Evolutionary conservation across 1,140 invertebrate species (phyloP).

Genomic region (Trichomalopsis sarcophagae): DNA sequence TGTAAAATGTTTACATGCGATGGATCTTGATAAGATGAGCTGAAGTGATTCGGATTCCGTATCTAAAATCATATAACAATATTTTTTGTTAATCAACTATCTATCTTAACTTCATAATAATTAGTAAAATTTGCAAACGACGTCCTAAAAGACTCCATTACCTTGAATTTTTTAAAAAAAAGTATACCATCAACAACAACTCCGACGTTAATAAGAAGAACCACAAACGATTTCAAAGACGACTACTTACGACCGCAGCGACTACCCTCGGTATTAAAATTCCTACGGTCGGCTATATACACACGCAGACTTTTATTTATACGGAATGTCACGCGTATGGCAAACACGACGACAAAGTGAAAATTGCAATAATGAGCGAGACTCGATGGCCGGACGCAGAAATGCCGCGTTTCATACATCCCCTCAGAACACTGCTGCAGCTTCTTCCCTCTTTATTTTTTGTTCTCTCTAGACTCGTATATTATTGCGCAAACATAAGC

Average conservation of each 20-base stretch:
- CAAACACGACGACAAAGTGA: constrained; percentile 19
- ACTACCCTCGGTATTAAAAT: constrained; percentile 15
- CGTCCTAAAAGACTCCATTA: too few species aligned
- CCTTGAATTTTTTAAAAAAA: too few species aligned
- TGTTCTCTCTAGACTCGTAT: neutral
- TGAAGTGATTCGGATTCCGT: too few species aligned
- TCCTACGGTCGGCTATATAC: neutral
- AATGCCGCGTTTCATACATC: constrained; percentile 3
- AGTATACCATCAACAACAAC: too few species aligned
- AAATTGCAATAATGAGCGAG: constrained; percentile 40
- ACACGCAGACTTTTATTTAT: neutral
- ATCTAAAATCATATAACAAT: too few species aligned
- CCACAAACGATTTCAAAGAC: neutral
- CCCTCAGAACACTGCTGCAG: neutral
- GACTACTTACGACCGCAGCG: neutral
- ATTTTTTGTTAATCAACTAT: too few species aligned
- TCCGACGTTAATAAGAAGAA: neutral
- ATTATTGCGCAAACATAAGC: neutral
- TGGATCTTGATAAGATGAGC: too few species aligned
- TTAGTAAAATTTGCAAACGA: too few species aligned
- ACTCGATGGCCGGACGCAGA: neutral
- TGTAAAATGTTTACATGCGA: too few species aligned
- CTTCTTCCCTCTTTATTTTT: neutral
- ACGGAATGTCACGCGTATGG: neutral
- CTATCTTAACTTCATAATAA: too few species aligned